These are phyloP conservation scores for Halictus quadricinctus DNA, from an alignment of 2,888 invertebrate species.

Conservation along the genomic window DNA sequence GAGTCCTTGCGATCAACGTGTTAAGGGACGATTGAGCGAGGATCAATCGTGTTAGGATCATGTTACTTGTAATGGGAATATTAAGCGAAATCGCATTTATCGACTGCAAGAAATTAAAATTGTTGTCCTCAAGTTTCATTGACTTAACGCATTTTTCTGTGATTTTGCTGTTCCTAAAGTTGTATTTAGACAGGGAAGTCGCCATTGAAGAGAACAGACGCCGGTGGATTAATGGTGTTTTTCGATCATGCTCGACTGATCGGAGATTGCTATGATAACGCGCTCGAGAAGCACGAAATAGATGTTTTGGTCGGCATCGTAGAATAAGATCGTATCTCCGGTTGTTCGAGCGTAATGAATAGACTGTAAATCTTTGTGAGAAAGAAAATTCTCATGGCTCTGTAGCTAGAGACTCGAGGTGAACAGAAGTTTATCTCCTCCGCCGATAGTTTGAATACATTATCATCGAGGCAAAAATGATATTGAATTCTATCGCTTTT, in stretches of 20 bases:
- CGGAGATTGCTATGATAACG: constrained; percentile 1
- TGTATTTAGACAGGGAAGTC: not conserved
- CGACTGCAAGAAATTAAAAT: no score
- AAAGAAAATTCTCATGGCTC: not conserved
- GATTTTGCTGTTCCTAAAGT: not conserved
- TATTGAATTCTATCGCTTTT: not conserved
- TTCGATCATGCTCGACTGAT: constrained; percentile 2
- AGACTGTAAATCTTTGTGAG: not conserved
- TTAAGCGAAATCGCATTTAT: no score
- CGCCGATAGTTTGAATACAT: not conserved
- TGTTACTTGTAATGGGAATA: no score
- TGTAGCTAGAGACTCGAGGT: not conserved
- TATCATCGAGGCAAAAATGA: not conserved
- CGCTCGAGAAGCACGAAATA: not conserved
- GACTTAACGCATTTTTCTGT: not conserved
- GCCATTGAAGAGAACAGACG: not conserved
- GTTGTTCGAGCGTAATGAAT: not conserved
- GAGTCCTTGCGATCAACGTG: no score
- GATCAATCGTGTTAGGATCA: no score
- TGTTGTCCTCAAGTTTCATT: not conserved
- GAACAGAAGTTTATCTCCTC: not conserved
- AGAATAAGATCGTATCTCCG: not conserved
- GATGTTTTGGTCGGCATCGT: not conserved
- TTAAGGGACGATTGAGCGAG: no score
- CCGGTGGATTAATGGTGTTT: not conserved